Conservation (phyloP, 2,113 vertebrate species). For the Apteryx owenii region DNA sequence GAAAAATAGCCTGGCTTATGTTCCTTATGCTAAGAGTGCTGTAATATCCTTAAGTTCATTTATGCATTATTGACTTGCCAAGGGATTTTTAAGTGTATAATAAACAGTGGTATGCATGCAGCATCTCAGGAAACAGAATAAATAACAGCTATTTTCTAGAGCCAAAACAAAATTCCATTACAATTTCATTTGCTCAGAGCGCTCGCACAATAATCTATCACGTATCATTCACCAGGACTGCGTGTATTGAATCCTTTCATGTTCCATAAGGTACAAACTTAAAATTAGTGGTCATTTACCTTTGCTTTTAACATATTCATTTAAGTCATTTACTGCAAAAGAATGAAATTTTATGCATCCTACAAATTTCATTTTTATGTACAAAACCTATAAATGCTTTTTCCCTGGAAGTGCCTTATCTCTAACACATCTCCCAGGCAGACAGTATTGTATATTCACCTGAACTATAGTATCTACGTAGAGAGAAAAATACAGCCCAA, state of each 20-base stretch:
- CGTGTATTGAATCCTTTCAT: not conserved
- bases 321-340: slow-evolving; percentile 14
- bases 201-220: slow-evolving; percentile 47
- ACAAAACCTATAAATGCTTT: not conserved
- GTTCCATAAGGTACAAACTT: slow-evolving; percentile 40
- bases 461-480: not conserved
- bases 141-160: slow-evolving; percentile 65
- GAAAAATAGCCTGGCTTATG: not conserved
- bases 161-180: slow-evolving; percentile 68
- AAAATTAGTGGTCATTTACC: slow-evolving; percentile 54
- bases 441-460: not conserved
- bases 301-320: slow-evolving; percentile 8
- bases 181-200: slow-evolving; percentile 69
- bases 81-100: slow-evolving; percentile 56
- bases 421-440: slow-evolving; percentile 21
- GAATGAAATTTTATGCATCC: not conserved
- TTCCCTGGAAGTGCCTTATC: not conserved
- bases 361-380: slow-evolving; percentile 47
- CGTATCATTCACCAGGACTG: not conserved
- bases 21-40: not conserved
- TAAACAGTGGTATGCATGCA: slow-evolving; percentile 34
- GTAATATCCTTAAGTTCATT: slow-evolving; percentile 36
- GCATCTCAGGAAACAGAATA: slow-evolving; percentile 53
- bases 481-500: slow-evolving; percentile 18
- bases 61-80: slow-evolving; percentile 62